Percentiles rank a stretch among this genome's conserved stretches.
These are phyloP conservation scores for Erythrolamprus reginae DNA, from an alignment of 2,113 vertebrate species.

Conservation along the genomic window DNA sequence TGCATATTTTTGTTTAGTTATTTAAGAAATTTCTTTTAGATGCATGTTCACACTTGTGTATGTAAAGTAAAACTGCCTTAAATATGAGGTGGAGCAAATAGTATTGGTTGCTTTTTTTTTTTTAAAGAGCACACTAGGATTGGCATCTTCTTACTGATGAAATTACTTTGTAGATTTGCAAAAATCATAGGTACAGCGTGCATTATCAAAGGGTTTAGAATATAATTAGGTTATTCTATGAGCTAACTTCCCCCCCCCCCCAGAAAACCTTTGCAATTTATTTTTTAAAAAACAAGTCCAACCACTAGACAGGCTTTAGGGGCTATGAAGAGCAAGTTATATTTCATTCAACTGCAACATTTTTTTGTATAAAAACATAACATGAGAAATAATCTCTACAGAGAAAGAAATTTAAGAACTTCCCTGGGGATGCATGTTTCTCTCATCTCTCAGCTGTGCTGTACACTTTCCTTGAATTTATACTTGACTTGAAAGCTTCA, in stretches of 20 bases:
- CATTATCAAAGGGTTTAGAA: not conserved
- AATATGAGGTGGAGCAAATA: not conserved
- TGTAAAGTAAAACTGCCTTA: not conserved
- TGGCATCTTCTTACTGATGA: not conserved
- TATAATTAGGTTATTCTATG: not conserved
- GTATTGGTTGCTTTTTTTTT: not conserved
- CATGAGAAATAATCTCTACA: conserved; percentile 29
- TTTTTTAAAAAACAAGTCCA: not conserved
- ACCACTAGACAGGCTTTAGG: not conserved
- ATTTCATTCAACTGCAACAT: not conserved
- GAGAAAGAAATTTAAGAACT: conserved; percentile 25
- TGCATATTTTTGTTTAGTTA: not conserved
- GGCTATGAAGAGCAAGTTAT: not conserved
- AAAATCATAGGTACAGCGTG: not conserved
- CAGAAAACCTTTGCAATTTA: not conserved
- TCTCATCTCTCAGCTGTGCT: not conserved
- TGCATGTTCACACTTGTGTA: not conserved
- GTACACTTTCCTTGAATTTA: conserved; percentile 35
- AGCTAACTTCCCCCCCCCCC: no score
- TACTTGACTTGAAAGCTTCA: conserved; percentile 47
- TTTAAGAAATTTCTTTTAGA: not conserved
- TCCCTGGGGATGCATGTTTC: conserved; percentile 9
- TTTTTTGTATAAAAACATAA: conserved; percentile 25
- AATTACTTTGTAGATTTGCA: not conserved
- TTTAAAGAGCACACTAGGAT: not conserved